Evolutionary conservation across 1,140 invertebrate genomes (phyloP).

Genomic region (Ips typographus): DNA sequence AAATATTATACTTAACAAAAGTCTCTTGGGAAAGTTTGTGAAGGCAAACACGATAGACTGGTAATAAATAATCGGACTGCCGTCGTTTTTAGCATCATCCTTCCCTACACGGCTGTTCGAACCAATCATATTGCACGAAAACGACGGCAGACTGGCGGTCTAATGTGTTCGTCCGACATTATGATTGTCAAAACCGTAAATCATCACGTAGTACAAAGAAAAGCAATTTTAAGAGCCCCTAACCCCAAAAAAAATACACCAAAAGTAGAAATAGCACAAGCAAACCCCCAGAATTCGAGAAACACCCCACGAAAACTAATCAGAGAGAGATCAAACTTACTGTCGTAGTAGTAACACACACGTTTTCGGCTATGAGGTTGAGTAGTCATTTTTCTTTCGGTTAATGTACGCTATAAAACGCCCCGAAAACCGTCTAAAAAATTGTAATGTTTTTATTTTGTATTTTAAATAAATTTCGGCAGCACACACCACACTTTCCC

Average conservation of each 20-base stretch:
- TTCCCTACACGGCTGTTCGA: constrained; percentile 33
- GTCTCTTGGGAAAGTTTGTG: constrained; percentile 4
- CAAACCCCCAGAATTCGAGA: too few relatives aligned
- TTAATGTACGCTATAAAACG: not conserved
- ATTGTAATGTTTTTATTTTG: too few relatives aligned
- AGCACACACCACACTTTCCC: too few relatives aligned
- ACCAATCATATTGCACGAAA: constrained; percentile 46
- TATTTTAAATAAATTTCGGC: too few relatives aligned
- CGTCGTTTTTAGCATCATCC: constrained; percentile 46
- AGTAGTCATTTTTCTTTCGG: constrained; percentile 60
- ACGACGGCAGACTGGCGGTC: constrained; percentile 47
- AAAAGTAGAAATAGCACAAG: too few relatives aligned
- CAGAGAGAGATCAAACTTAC: constrained; percentile 65
- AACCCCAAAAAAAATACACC: too few relatives aligned
- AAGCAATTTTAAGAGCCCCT: not conserved
- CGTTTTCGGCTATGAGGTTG: constrained; percentile 86
- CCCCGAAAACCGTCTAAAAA: not conserved
- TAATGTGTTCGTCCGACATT: constrained; percentile 42
- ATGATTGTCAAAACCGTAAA: constrained; percentile 12
- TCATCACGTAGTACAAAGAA: constrained; percentile 8
- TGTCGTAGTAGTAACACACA: constrained; percentile 99
- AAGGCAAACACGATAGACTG: constrained; percentile 24
- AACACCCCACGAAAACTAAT: too few relatives aligned
- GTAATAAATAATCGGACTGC: constrained; percentile 23
- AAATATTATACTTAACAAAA: constrained; percentile 25